Conservation (phyloP, 2,113 vertebrate genomes). For the Lonchura striata region DNA sequence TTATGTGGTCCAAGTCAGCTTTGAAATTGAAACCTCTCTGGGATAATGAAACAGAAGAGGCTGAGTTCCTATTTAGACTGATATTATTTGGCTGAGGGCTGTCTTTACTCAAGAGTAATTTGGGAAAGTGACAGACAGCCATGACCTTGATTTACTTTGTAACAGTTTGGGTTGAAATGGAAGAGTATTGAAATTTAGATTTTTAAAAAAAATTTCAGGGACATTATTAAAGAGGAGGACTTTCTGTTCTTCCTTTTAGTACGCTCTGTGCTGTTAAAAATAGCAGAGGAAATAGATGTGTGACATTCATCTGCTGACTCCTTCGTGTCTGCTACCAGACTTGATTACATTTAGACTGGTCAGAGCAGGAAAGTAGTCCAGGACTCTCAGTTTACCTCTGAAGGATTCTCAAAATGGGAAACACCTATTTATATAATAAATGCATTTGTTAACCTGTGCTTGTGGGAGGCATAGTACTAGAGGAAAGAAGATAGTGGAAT, state of each 20-base stretch:
- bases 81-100: slow-evolving; percentile 38
- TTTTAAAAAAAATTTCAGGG: neutral
- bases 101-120: slow-evolving; percentile 36
- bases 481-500: neutral
- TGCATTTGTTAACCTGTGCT: neutral
- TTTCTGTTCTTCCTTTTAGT: neutral
- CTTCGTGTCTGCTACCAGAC: neutral
- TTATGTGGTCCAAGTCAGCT: slow-evolving; percentile 51
- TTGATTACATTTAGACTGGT: neutral
- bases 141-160: slow-evolving; percentile 22
- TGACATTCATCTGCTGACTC: slow-evolving; percentile 7
- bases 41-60: slow-evolving; percentile 42
- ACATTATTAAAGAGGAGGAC: slow-evolving; percentile 25
- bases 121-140: slow-evolving; percentile 10
- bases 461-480: neutral
- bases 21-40: slow-evolving; percentile 54
- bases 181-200: neutral
- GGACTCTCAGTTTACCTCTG: neutral
- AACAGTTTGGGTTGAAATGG: neutral
- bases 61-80: slow-evolving; percentile 27
- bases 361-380: neutral
- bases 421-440: neutral
- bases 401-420: neutral
- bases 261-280: neutral
- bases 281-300: neutral